Conservation (phyloP, 2,888 invertebrate genomes). For the Xanthia icteritia region DNA sequence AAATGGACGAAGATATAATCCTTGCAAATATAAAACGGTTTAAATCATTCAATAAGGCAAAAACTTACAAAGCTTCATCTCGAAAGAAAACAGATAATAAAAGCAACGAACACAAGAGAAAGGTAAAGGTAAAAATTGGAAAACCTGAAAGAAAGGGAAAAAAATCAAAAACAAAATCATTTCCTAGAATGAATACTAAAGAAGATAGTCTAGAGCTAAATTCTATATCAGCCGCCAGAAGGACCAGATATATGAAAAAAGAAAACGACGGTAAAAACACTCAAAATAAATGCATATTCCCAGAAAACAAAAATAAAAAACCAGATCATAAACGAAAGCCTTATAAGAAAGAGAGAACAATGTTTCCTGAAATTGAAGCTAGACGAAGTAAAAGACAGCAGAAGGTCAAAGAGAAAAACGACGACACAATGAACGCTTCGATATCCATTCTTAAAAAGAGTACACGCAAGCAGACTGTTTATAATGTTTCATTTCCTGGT, state of each 20-base stretch:
- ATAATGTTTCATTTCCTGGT: slow-evolving; percentile 75
- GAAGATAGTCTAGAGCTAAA: slow-evolving; percentile 12
- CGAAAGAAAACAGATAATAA: slow-evolving; percentile 33
- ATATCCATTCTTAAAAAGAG: slow-evolving; percentile 67
- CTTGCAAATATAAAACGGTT: slow-evolving; percentile 79
- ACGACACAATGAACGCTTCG: slow-evolving; percentile 41
- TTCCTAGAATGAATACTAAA: slow-evolving; percentile 22
- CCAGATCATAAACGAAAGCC: slow-evolving; percentile 29
- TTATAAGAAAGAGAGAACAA: slow-evolving; percentile 38
- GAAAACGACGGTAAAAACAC: slow-evolving; percentile 42
- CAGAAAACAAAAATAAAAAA: slow-evolving; percentile 45
- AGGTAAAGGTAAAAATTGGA: slow-evolving; percentile 51
- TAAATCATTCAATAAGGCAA: slow-evolving; percentile 73
- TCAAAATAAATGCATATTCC: slow-evolving; percentile 23
- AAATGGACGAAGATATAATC: slow-evolving; percentile 79
- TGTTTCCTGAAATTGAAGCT: slow-evolving; percentile 61
- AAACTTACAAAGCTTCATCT: slow-evolving; percentile 29
- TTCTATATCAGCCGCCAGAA: slow-evolving; percentile 45
- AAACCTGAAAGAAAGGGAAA: slow-evolving; percentile 39
- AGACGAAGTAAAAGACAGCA: slow-evolving; percentile 79
- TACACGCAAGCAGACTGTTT: slow-evolving; percentile 75
- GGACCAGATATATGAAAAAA: slow-evolving; percentile 68
- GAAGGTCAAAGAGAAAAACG: slow-evolving; percentile 65
- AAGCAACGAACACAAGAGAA: slow-evolving; percentile 50
- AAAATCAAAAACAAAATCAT: slow-evolving; percentile 33